Evolutionary conservation across 2,888 invertebrate genomes (phyloP).

Genomic region (Autographa gamma): DNA sequence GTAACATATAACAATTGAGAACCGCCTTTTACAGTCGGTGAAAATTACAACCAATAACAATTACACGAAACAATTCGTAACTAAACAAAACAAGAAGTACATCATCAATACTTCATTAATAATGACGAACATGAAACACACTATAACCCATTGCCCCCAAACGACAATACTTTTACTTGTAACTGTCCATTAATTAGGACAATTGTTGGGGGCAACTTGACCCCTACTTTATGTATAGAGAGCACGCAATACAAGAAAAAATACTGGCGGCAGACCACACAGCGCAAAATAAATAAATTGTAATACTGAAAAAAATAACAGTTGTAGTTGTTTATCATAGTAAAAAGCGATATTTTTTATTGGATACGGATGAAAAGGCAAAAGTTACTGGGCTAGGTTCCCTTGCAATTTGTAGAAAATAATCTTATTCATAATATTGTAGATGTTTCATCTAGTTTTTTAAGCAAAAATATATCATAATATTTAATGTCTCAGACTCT

Average conservation of each 20-base stretch:
- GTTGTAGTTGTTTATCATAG: neutral
- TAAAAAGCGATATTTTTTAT: neutral
- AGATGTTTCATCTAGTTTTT: too few relatives aligned
- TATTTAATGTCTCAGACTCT: too few relatives aligned
- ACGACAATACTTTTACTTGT: constrained; percentile 62
- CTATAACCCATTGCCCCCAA: constrained; percentile 57
- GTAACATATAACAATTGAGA: too few relatives aligned
- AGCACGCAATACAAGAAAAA: constrained; percentile 62
- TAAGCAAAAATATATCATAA: too few relatives aligned
- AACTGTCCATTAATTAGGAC: constrained; percentile 82
- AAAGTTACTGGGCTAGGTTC: too few relatives aligned
- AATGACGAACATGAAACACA: constrained; percentile 39
- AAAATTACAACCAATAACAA: neutral
- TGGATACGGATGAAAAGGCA: too few relatives aligned
- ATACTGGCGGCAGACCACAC: neutral
- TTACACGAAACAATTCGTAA: neutral
- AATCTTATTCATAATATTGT: too few relatives aligned
- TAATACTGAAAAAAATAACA: neutral
- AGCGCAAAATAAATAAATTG: neutral
- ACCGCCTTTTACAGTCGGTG: neutral
- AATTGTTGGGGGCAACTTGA: constrained; percentile 75
- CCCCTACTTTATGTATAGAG: constrained; percentile 59
- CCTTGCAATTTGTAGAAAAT: too few relatives aligned
- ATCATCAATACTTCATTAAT: constrained; percentile 40
- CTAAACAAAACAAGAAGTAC: neutral